A percentile compares a stretch with the other conserved stretches of the same genome.
Conservation (phyloP, 2,797 vertebrate genomes). For the Botia kubotai region DNA sequence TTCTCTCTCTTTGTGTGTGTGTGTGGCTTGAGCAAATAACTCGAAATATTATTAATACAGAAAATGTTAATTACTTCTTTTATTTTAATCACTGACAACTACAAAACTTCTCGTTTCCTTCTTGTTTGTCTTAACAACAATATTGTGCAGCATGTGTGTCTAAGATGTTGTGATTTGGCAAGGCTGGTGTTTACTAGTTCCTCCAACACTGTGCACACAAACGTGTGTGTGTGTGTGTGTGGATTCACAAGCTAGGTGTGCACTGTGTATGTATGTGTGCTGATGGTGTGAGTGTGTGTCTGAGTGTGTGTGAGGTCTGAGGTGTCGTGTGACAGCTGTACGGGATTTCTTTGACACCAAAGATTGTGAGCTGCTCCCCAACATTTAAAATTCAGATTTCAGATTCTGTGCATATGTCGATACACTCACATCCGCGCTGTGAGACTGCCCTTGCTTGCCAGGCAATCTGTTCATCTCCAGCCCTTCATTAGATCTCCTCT, state of each 20-base stretch:
- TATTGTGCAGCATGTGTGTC: slow-evolving; percentile 23
- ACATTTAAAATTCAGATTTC: slow-evolving; percentile 78
- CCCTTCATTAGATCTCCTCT: slow-evolving; percentile 49
- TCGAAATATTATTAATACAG: too few relatives aligned
- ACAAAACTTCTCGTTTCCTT: slow-evolving; percentile 18
- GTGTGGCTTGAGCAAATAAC: too few relatives aligned
- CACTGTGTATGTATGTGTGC: slow-evolving; percentile 43
- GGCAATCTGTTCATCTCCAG: slow-evolving; percentile 68
- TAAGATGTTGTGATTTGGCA: slow-evolving; percentile 46
- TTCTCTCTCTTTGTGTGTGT: too few relatives aligned
- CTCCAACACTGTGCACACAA: background rate
- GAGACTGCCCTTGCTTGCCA: slow-evolving; percentile 53
- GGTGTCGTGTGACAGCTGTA: slow-evolving; percentile 78
- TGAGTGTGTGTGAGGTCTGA: slow-evolving; percentile 63
- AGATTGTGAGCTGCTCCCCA: slow-evolving; percentile 78
- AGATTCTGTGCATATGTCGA: slow-evolving; percentile 73
- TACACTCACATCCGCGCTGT: slow-evolving; percentile 61
- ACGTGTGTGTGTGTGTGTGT: slow-evolving; percentile 1
- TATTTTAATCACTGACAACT: background rate
- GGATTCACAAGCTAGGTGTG: slow-evolving; percentile 24
- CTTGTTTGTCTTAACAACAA: slow-evolving; percentile 12
- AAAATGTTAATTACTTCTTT: background rate
- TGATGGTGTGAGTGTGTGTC: slow-evolving; percentile 35
- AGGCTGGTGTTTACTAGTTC: slow-evolving; percentile 34
- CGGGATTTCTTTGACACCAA: slow-evolving; percentile 77